phyloP scores from a whole-genome alignment of 2,888 invertebrate genomes.

The Lepidocyrtinus sp. region DNA sequence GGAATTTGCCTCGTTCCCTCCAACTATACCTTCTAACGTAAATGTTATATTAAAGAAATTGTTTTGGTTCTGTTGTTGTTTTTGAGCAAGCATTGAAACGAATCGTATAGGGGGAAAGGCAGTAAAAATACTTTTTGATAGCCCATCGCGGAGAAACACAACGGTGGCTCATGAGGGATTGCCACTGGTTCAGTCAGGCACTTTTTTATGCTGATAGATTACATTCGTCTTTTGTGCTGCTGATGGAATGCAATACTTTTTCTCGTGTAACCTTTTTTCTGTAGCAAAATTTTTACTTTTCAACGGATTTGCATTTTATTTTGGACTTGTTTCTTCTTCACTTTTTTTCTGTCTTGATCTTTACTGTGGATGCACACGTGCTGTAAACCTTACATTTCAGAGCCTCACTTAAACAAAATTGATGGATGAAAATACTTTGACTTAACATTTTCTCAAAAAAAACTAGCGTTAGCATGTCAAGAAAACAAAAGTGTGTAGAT shows the following conservation, averaged over 20 bases:
- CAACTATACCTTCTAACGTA: not conserved
- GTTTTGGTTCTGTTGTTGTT: constrained; percentile 7
- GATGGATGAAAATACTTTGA: no score
- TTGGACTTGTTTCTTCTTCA: not conserved
- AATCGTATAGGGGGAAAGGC: not conserved
- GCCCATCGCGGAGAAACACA: not conserved
- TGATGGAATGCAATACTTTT: not conserved
- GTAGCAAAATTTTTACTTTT: not conserved
- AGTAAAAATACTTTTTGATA: constrained; percentile 30
- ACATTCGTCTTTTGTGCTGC: constrained; percentile 35
- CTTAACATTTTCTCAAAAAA: no score
- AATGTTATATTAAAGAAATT: not conserved
- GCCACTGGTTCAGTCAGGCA: constrained; percentile 35
- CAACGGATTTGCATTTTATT: constrained; percentile 12
- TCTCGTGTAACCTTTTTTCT: not conserved
- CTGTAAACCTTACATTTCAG: no score
- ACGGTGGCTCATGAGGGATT: constrained; percentile 57
- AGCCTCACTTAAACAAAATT: no score
- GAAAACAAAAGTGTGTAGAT: no score
- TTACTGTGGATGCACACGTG: not conserved
- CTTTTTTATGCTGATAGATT: constrained; percentile 42
- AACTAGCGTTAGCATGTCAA: no score
- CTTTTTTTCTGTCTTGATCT: not conserved
- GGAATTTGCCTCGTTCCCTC: not conserved
- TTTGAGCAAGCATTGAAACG: not conserved